Evolutionary conservation across 2,113 vertebrate species (phyloP).

Genomic region (Garra rufa): DNA sequence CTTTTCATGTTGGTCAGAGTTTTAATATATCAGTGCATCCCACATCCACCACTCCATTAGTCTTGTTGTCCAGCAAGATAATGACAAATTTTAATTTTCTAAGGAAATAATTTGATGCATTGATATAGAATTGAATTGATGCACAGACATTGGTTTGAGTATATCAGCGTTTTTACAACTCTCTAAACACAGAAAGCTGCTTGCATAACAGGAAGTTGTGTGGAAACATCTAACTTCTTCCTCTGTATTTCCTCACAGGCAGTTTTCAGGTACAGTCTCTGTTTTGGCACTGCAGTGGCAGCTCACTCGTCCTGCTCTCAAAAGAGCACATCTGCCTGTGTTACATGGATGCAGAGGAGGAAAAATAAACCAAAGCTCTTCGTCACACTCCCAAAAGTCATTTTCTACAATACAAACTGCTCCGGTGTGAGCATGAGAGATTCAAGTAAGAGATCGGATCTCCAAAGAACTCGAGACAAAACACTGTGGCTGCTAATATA

Average conservation of each 20-base stretch:
- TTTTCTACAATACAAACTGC: background rate
- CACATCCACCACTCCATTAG: too few species aligned
- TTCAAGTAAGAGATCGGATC: background rate
- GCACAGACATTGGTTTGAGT: background rate
- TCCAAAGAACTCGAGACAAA: background rate
- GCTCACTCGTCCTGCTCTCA: conserved; percentile 82
- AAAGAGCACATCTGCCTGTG: conserved; percentile 94
- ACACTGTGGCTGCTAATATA: background rate
- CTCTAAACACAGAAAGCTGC: background rate
- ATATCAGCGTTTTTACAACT: background rate
- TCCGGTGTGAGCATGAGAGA: background rate
- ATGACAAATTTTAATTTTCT: too few species aligned
- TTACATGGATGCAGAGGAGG: conserved; percentile 81
- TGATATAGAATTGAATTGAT: background rate
- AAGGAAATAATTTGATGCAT: background rate
- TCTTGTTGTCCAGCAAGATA: background rate
- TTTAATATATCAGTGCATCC: background rate
- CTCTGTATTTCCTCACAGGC: conserved; percentile 70
- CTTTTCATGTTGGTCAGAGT: background rate
- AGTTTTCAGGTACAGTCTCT: conserved; percentile 85
- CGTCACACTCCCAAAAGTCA: background rate
- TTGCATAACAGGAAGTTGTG: background rate
- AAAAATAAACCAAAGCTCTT: conserved; percentile 48
- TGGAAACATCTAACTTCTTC: background rate
- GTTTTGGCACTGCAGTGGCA: conserved; percentile 84